These are phyloP conservation scores for Flabesymbios commensalis DNA, from an alignment of 2,888 invertebrate species.

Conservation along the genomic window DNA sequence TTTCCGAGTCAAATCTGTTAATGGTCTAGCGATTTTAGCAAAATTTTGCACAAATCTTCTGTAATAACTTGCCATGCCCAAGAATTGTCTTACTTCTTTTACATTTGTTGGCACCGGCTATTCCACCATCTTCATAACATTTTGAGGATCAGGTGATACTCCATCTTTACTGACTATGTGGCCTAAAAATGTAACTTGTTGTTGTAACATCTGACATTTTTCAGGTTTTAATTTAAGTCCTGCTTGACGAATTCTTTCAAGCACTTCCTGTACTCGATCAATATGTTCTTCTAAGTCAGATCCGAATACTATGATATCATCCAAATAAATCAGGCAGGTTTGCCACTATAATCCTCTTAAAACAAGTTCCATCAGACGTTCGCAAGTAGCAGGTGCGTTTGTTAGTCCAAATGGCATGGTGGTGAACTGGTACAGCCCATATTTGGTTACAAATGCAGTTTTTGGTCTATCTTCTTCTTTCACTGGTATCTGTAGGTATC, in stretches of 20 bases:
- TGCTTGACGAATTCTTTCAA: slow-evolving; percentile 18
- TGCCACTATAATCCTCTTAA: slow-evolving; percentile 3
- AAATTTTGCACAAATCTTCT: slow-evolving; percentile 8
- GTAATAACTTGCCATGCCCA: slow-evolving; percentile 11
- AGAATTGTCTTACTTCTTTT: slow-evolving; percentile 1
- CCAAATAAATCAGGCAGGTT: neutral
- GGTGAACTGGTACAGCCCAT: neutral
- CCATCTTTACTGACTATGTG: slow-evolving; percentile 16
- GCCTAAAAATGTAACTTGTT: slow-evolving; percentile 13
- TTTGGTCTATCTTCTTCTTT: neutral
- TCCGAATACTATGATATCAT: slow-evolving; percentile 8
- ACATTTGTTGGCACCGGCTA: slow-evolving; percentile 5
- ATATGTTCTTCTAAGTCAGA: slow-evolving; percentile 22
- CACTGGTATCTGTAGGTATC: neutral
- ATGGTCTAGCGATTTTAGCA: slow-evolving; percentile 8
- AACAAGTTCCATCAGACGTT: neutral
- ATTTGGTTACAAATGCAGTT: neutral
- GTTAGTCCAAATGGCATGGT: slow-evolving; percentile 4
- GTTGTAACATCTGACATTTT: slow-evolving; percentile 16
- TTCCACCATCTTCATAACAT: slow-evolving; percentile 1
- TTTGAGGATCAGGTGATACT: slow-evolving; percentile 12
- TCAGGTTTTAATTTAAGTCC: neutral
- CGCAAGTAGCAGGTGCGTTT: slow-evolving; percentile 1
- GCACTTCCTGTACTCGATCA: slow-evolving; percentile 23
- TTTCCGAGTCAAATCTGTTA: slow-evolving; percentile 2